phyloP scores from a whole-genome alignment of 2,888 invertebrate species.

The Xestia rhomboidea region DNA sequence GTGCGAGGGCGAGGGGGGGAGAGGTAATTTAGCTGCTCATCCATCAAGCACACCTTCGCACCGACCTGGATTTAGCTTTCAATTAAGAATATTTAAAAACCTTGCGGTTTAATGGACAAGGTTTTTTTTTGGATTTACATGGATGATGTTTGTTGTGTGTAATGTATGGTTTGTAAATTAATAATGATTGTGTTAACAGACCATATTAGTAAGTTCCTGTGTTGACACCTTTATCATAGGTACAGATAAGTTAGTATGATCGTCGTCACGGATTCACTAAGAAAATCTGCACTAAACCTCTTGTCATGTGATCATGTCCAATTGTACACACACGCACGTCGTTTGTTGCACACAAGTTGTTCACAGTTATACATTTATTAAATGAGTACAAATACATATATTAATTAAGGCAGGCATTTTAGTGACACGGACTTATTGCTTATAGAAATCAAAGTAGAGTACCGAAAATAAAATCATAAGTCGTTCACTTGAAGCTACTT shows the following conservation, averaged over 20 bases:
- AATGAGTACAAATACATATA: background rate
- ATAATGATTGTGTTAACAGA: background rate
- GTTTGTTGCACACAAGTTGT: too few species aligned
- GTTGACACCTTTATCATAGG: constrained; percentile 13
- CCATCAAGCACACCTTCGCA: constrained; percentile 84
- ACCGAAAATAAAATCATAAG: background rate
- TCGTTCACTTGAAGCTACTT: background rate
- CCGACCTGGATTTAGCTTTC: constrained; percentile 84
- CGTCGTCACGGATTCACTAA: background rate
- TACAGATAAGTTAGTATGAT: constrained; percentile 16
- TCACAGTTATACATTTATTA: background rate
- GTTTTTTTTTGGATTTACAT: constrained; percentile 11
- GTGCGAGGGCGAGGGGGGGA: constrained; percentile 66
- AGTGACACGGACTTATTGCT: background rate
- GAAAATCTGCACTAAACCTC: background rate
- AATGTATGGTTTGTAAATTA: background rate
- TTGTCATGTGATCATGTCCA: background rate
- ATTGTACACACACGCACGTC: too few species aligned
- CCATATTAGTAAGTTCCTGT: constrained; percentile 1
- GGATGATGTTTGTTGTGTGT: background rate
- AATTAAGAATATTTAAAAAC: constrained; percentile 76
- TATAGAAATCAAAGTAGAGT: background rate
- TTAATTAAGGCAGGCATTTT: background rate
- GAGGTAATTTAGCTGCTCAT: constrained; percentile 86
- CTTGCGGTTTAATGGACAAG: constrained; percentile 22